Evolutionary conservation across 2,797 vertebrate species (phyloP).

Genomic region (Gastrophryne carolinensis): DNA sequence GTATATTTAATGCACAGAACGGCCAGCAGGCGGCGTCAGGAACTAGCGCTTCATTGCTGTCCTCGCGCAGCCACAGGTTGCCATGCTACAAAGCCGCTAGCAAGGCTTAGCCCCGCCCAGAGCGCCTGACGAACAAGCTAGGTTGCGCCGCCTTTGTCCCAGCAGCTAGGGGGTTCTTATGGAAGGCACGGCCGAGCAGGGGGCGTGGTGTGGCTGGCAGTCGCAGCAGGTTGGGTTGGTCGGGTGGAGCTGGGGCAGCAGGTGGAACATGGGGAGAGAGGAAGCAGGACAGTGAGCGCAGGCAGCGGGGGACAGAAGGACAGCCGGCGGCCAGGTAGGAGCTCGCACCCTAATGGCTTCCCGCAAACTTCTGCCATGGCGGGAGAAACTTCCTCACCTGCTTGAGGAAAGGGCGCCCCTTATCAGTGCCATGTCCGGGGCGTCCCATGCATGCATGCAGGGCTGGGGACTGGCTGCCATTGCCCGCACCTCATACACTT

Average conservation of each 20-base stretch:
- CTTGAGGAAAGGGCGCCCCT: background rate
- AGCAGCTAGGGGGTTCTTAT: background rate
- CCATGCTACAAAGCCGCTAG: constrained; percentile 51
- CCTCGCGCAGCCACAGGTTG: constrained; percentile 33
- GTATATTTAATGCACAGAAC: background rate
- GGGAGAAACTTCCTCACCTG: background rate
- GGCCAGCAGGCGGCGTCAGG: constrained; percentile 1
- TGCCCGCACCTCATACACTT: background rate
- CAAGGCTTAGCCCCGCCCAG: constrained; percentile 20
- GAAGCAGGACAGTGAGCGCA: constrained; percentile 25
- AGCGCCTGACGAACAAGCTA: constrained; percentile 31
- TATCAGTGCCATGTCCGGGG: background rate
- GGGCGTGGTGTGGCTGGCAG: constrained; percentile 23
- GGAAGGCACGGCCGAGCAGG: constrained; percentile 6
- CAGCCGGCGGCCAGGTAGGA: constrained; percentile 14
- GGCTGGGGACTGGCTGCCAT: background rate
- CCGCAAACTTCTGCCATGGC: background rate
- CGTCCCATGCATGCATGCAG: too few relatives aligned
- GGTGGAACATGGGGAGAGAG: constrained; percentile 50
- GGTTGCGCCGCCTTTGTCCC: constrained; percentile 45
- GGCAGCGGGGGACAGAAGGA: background rate
- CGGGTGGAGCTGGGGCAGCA: constrained; percentile 33
- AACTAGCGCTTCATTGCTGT: background rate
- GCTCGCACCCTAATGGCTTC: too few relatives aligned
- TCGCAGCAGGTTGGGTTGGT: constrained; percentile 48